Percentiles rank a stretch among this genome's conserved stretches.
Conservation (phyloP, 2,113 vertebrate species). For the Pelobates fuscus region DNA sequence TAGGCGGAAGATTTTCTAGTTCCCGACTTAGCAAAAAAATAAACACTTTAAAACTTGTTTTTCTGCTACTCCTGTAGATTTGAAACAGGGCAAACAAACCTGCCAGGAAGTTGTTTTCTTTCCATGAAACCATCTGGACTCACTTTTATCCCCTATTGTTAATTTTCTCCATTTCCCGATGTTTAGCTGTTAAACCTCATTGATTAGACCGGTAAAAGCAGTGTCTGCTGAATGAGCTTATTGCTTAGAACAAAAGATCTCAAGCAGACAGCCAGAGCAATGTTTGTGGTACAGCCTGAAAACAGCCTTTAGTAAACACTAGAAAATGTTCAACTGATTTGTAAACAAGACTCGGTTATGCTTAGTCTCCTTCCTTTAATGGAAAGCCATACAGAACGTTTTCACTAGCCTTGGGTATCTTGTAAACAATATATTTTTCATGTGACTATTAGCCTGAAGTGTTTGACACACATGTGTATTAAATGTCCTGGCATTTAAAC, state of each 20-base stretch:
- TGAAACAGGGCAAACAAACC: conserved; percentile 42
- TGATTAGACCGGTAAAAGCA: conserved; percentile 9
- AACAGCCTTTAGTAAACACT: conserved; percentile 13
- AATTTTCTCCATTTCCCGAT: conserved; percentile 12
- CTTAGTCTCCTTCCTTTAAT: conserved; percentile 26
- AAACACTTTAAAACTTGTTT: neutral
- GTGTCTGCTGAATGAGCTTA: conserved; percentile 31
- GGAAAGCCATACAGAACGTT: conserved; percentile 24
- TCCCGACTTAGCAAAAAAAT: neutral
- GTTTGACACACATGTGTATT: conserved; percentile 27
- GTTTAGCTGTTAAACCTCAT: neutral
- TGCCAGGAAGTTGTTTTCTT: conserved; percentile 51
- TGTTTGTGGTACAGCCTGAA: neutral
- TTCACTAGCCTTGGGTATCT: conserved; percentile 30
- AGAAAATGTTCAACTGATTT: conserved; percentile 30
- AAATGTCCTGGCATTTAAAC: conserved; percentile 33
- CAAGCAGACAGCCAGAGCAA: conserved; percentile 3
- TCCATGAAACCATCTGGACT: neutral
- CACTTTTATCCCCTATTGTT: conserved; percentile 32
- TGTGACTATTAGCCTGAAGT: conserved; percentile 32
- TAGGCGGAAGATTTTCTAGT: neutral
- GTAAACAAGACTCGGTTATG: neutral
- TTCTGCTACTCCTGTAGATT: neutral
- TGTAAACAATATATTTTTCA: conserved; percentile 34
- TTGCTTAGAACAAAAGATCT: conserved; percentile 33